These are phyloP conservation scores for Pagrus major DNA, from an alignment of 2,113 vertebrate species.

Conservation along the genomic window DNA sequence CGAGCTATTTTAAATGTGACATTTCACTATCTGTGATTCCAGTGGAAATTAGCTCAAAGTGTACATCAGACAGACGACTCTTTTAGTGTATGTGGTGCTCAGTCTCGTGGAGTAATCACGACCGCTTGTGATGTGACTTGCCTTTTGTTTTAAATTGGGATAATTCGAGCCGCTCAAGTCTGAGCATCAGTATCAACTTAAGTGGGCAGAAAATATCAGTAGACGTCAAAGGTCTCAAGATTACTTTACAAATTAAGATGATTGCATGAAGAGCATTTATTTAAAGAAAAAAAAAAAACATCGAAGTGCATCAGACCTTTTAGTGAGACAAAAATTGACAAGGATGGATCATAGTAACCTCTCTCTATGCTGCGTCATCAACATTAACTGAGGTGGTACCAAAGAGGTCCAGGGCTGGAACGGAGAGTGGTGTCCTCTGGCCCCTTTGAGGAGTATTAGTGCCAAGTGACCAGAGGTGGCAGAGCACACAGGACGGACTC, in stretches of 20 bases:
- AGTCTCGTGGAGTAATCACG: not conserved
- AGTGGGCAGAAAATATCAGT: not conserved
- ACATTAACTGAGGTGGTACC: not conserved
- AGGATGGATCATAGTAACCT: not conserved
- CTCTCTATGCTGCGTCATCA: not conserved
- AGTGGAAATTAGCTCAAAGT: slow-evolving; percentile 14
- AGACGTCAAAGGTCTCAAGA: not conserved
- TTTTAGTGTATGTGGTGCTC: not conserved
- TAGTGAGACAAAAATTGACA: not conserved
- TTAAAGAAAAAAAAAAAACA: no score
- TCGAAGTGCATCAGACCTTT: not conserved
- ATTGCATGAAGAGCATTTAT: not conserved
- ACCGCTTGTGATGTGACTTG: not conserved
- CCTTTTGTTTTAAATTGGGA: not conserved
- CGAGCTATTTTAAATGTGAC: slow-evolving; percentile 69
- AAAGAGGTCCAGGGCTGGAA: slow-evolving; percentile 14
- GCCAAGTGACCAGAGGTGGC: slow-evolving; percentile 33
- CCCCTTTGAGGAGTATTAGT: slow-evolving; percentile 26
- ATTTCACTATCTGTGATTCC: slow-evolving; percentile 49
- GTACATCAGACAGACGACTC: slow-evolving; percentile 13
- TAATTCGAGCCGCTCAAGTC: not conserved
- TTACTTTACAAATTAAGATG: not conserved
- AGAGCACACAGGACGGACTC: slow-evolving; percentile 9
- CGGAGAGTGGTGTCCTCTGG: slow-evolving; percentile 26
- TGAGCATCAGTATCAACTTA: not conserved